Percentiles rank a stretch among this genome's conserved stretches.
Evolutionary conservation across 2,113 vertebrate species (phyloP).

Genomic region (Nesoenas mayeri): DNA sequence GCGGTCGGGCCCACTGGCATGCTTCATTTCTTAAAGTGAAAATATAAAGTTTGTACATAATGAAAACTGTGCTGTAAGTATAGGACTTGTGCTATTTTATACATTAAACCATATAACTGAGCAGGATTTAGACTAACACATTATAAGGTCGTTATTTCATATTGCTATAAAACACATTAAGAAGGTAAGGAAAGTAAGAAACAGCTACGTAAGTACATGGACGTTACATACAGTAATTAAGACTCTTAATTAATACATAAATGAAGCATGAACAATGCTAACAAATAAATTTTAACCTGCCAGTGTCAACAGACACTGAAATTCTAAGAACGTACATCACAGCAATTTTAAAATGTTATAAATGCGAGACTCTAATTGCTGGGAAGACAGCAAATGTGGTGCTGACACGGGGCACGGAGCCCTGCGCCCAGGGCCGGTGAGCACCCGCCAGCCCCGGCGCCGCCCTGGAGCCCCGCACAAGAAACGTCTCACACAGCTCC

Average conservation of each 20-base stretch:
- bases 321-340: not conserved
- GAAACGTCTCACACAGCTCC: not conserved
- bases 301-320: not conserved
- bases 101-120: not conserved
- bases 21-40: not conserved
- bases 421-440: no score
- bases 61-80: not conserved
- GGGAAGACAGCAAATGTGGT: not conserved
- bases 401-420: not conserved
- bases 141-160: not conserved
- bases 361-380: not conserved
- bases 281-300: not conserved
- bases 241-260: not conserved
- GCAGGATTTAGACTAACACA: not conserved
- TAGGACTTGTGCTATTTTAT: not conserved
- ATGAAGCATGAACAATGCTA: not conserved
- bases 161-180: not conserved
- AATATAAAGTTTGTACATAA: not conserved
- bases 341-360: not conserved
- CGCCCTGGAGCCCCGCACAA: not conserved
- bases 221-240: not conserved
- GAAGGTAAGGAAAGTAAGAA: not conserved
- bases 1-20: not conserved
- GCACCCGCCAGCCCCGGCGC: no score
- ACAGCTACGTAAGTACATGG: not conserved